Percentiles rank a stretch among this genome's conserved stretches.
Conservation (phyloP, 2,113 vertebrate species). For the Astur gentilis region DNA sequence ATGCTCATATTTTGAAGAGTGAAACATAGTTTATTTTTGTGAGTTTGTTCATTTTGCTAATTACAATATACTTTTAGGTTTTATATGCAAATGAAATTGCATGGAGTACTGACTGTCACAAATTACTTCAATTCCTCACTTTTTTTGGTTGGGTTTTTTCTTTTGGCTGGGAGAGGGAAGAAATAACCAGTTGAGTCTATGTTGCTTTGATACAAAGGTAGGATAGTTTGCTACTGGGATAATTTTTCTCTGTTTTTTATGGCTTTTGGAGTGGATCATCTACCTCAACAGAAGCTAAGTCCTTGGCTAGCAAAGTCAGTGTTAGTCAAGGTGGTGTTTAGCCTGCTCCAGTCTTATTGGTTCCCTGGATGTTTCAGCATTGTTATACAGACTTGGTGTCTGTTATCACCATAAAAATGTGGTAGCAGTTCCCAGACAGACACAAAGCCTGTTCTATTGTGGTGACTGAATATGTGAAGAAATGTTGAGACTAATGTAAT, state of each 20-base stretch:
- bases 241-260: not conserved
- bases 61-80: not conserved
- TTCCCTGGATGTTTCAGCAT: not conserved
- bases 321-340: not conserved
- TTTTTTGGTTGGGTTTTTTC: not conserved
- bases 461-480: not conserved
- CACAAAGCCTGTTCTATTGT: not conserved
- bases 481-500: not conserved
- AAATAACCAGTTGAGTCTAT: not conserved
- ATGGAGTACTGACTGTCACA: not conserved
- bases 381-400: not conserved
- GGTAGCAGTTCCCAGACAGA: not conserved
- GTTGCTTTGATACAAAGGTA: not conserved
- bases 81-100: not conserved
- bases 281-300: not conserved
- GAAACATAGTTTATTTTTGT: not conserved
- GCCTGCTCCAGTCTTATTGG: not conserved
- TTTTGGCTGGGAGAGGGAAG: not conserved
- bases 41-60: not conserved
- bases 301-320: not conserved
- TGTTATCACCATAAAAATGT: not conserved
- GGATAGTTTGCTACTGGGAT: not conserved
- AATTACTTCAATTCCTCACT: not conserved
- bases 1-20: not conserved
- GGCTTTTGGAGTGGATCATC: not conserved